Conservation (phyloP, 2,113 vertebrate species). For the Penelope pileata region DNA sequence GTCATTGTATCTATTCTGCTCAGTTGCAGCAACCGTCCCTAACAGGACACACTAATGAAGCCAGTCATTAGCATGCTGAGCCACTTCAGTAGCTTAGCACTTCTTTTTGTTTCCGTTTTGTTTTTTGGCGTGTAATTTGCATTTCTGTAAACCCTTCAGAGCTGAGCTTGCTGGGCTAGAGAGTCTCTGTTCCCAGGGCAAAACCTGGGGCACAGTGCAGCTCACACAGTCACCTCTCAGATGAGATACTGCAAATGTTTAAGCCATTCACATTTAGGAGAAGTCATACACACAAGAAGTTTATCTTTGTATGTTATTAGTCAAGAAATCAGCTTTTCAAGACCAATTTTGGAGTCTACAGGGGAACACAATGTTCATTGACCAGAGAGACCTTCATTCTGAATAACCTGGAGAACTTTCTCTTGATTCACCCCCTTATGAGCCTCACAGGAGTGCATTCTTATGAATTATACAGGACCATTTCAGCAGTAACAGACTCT, state of each 20-base stretch:
- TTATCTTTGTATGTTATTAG: neutral
- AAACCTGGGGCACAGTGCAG: neutral
- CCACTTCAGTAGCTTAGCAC: neutral
- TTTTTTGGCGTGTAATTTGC: slow-evolving; percentile 34
- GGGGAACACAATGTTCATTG: neutral
- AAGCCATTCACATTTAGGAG: neutral
- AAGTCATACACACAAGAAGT: neutral
- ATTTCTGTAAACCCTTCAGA: slow-evolving; percentile 15
- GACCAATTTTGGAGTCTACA: neutral
- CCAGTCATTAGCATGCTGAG: slow-evolving; percentile 43
- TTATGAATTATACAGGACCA: neutral
- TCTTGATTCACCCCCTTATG: neutral
- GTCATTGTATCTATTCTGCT: neutral
- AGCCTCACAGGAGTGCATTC: neutral
- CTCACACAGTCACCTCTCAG: neutral
- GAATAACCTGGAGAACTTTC: neutral
- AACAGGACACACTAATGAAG: neutral
- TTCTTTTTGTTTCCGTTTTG: slow-evolving; percentile 21
- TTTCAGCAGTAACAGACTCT: neutral
- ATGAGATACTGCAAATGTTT: neutral
- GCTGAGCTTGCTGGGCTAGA: neutral
- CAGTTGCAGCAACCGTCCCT: neutral
- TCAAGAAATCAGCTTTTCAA: neutral
- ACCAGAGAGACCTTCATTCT: neutral
- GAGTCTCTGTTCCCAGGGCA: neutral